Evolutionary conservation across 2,113 vertebrate genomes (phyloP).

Genomic region (Gnathonemus echidnorhynchus): DNA sequence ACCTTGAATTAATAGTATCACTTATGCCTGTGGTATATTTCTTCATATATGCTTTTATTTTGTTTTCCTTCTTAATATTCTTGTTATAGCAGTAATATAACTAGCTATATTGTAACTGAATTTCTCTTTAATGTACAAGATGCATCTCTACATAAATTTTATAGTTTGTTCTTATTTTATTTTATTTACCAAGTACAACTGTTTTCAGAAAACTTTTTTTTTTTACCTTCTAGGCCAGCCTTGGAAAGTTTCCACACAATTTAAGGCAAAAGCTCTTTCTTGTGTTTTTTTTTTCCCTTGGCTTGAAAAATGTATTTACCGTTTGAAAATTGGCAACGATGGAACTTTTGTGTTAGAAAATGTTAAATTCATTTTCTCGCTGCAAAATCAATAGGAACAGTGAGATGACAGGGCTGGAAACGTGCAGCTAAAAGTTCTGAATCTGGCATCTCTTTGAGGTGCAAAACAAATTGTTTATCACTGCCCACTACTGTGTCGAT

Average conservation of each 20-base stretch:
- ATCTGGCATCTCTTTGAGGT: not conserved
- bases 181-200: not conserved
- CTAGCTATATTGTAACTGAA: not conserved
- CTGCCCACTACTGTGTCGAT: not conserved
- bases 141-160: not conserved
- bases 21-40: not conserved
- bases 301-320: not conserved
- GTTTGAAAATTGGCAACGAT: not conserved
- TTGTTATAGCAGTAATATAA: not conserved
- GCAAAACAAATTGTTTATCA: not conserved
- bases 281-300: not conserved
- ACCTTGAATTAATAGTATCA: not conserved
- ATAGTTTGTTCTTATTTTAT: not conserved
- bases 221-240: not conserved
- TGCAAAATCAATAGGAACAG: not conserved
- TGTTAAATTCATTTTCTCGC: not conserved
- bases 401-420: not conserved
- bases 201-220: not conserved
- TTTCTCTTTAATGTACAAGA: not conserved
- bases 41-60: not conserved
- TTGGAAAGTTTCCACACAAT: not conserved
- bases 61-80: not conserved
- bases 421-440: not conserved
- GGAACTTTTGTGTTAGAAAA: conserved; percentile 1
- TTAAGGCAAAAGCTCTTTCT: not conserved